Percentiles rank a stretch among this genome's conserved stretches.
Conservation (phyloP, 2,113 vertebrate genomes). For the Trematocara variabile region DNA sequence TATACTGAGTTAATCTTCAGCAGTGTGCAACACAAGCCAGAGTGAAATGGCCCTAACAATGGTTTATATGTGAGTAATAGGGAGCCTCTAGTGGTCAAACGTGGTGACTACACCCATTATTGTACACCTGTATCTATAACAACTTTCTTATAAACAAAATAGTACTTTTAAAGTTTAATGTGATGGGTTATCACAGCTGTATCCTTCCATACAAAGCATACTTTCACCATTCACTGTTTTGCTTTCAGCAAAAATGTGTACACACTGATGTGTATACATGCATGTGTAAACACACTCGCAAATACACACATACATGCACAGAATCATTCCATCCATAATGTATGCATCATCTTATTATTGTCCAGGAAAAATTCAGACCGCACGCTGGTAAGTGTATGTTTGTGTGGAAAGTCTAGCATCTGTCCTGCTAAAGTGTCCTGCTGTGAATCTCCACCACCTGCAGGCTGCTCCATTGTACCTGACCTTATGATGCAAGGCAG, state of each 20-base stretch:
- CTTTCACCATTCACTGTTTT: neutral
- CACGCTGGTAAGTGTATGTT: neutral
- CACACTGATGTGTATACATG: neutral
- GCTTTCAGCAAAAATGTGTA: neutral
- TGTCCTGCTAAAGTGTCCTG: neutral
- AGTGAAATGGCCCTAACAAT: neutral
- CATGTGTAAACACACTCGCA: neutral
- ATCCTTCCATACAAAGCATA: neutral
- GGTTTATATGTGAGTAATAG: slow-evolving; percentile 30
- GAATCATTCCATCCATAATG: neutral
- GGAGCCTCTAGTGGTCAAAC: slow-evolving; percentile 59
- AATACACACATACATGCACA: neutral
- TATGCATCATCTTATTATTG: neutral
- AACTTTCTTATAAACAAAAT: neutral
- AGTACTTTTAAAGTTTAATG: neutral
- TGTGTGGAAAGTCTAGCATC: neutral
- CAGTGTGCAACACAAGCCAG: neutral
- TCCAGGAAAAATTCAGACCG: neutral
- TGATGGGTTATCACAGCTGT: neutral
- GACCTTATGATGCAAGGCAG: neutral
- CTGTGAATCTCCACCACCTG: neutral
- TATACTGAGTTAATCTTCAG: no score
- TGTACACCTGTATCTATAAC: neutral
- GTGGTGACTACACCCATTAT: neutral
- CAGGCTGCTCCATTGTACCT: neutral